Conservation (phyloP, 2,888 invertebrate species). For the Drosophila ochracea region DNA sequence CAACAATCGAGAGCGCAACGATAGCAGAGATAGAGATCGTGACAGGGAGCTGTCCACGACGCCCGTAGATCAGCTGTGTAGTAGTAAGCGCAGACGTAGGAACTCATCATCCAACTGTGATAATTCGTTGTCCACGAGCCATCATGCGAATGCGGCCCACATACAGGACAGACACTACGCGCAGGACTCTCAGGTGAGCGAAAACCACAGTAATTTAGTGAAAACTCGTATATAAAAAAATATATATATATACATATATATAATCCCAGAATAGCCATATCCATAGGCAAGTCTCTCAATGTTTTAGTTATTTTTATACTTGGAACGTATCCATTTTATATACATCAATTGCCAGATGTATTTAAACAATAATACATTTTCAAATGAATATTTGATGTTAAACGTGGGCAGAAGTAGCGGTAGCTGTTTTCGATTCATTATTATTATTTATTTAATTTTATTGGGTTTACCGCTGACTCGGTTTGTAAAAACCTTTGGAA, state of each 20-base stretch:
- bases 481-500: background rate
- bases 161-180: conserved; percentile 88
- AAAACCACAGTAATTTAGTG: background rate
- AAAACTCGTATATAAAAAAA: background rate
- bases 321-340: background rate
- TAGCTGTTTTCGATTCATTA: background rate
- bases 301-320: background rate
- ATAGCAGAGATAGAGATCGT: conserved; percentile 86
- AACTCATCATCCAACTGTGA: conserved; percentile 88
- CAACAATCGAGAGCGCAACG: conserved; percentile 63
- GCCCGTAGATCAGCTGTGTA: conserved; percentile 85
- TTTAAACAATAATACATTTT: background rate
- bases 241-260: background rate
- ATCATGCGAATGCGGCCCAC: conserved; percentile 85
- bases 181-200: conserved; percentile 88
- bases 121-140: conserved; percentile 87
- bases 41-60: conserved; percentile 86
- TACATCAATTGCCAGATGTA: background rate
- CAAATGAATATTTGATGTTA: background rate
- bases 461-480: background rate
- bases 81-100: conserved; percentile 87
- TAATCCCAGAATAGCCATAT: background rate
- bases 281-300: background rate
- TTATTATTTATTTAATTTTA: background rate
- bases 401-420: background rate